Conservation (phyloP, 1,140 invertebrate genomes). For the Uloborus diversus region DNA sequence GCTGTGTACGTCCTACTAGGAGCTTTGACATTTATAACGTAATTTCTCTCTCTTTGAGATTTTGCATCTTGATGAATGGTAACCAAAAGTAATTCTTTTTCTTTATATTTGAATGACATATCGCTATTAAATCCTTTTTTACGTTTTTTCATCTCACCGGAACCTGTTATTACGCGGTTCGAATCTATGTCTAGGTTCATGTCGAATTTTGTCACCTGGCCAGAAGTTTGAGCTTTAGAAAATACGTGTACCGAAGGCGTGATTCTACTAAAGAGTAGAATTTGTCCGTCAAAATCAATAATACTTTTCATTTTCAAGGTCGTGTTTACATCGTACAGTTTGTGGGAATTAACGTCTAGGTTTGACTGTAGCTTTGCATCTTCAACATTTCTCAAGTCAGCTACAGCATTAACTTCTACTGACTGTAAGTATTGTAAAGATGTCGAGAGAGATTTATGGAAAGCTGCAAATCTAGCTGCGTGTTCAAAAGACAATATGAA, state of each 20-base stretch:
- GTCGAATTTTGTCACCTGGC: conserved; percentile 19
- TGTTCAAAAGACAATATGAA: conserved; percentile 25
- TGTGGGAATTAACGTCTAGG: conserved; percentile 32
- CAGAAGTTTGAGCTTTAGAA: conserved; percentile 24
- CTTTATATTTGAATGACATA: conserved; percentile 41
- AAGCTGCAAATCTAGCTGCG: conserved; percentile 32
- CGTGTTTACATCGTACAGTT: conserved; percentile 32
- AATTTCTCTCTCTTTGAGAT: conserved; percentile 31
- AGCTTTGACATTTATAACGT: conserved; percentile 22
- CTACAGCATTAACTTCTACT: conserved; percentile 30
- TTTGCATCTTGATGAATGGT: conserved; percentile 27
- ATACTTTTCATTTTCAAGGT: conserved; percentile 26
- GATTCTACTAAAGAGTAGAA: conserved; percentile 20
- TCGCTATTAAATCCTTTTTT: conserved; percentile 44
- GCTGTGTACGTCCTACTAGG: background rate
- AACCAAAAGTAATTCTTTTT: conserved; percentile 10
- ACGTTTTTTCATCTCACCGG: conserved; percentile 39
- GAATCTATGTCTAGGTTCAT: conserved; percentile 42
- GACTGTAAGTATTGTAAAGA: conserved; percentile 30
- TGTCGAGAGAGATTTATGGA: conserved; percentile 18
- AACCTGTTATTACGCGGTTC: background rate
- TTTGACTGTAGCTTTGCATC: conserved; percentile 43
- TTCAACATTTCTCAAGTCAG: conserved; percentile 49
- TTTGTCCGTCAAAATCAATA: conserved; percentile 29
- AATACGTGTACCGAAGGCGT: conserved; percentile 31